A percentile compares a stretch with the other conserved stretches of the same genome.
Conservation (phyloP, 1,140 invertebrate species). For the Chymomyza costata region DNA sequence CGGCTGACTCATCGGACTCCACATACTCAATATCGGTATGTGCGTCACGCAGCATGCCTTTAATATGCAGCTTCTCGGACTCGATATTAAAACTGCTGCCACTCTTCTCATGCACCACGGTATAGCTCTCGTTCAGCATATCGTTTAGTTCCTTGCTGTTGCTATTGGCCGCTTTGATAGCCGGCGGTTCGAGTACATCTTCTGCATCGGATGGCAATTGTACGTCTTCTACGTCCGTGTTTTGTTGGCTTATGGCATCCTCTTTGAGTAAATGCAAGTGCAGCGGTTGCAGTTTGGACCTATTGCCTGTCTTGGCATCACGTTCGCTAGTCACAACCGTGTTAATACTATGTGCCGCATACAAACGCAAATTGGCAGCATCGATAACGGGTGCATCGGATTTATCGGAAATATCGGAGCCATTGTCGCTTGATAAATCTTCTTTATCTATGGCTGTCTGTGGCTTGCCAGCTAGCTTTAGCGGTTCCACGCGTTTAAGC, state of each 20-base stretch:
- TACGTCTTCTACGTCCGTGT: constrained; percentile 78
- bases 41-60: constrained; percentile 71
- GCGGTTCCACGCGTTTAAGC: constrained; percentile 52
- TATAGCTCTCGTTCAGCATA: constrained; percentile 74
- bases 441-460: constrained; percentile 47
- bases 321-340: not conserved
- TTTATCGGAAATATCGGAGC: constrained; percentile 39
- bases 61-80: constrained; percentile 76
- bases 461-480: constrained; percentile 39
- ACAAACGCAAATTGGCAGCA: constrained; percentile 8
- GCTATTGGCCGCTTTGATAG: constrained; percentile 31
- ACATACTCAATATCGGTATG: constrained; percentile 78
- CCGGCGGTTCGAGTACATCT: constrained; percentile 41
- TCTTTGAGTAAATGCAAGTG: constrained; percentile 45
- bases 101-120: constrained; percentile 75
- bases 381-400: constrained; percentile 27
- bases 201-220: constrained; percentile 76
- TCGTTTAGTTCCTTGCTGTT: constrained; percentile 63
- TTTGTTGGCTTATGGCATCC: constrained; percentile 49
- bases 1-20: constrained; percentile 68
- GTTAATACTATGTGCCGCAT: not conserved
- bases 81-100: constrained; percentile 74
- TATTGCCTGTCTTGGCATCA: constrained; percentile 11
- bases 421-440: constrained; percentile 59
- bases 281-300: constrained; percentile 34